phyloP scores from a whole-genome alignment of 2,797 vertebrate species.

The Simalia tracyae region DNA sequence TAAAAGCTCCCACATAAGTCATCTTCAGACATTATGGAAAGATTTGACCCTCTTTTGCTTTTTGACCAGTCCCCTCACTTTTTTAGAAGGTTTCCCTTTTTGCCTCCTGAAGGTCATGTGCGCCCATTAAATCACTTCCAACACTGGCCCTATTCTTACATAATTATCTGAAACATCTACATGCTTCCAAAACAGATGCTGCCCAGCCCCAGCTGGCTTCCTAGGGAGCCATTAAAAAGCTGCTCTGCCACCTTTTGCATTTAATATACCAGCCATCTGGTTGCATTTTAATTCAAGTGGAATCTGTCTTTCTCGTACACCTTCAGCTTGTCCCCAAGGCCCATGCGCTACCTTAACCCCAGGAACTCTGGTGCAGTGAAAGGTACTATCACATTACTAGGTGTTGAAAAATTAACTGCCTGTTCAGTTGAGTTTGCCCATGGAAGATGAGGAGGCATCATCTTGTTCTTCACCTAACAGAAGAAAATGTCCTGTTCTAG shows the following conservation, averaged over 20 bases:
- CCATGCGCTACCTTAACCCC: neutral
- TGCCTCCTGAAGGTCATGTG: neutral
- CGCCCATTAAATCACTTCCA: neutral
- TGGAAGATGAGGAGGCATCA: neutral
- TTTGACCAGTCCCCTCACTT: neutral
- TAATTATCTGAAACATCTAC: neutral
- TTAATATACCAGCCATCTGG: neutral
- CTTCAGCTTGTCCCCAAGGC: neutral
- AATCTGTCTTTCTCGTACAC: neutral
- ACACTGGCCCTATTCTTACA: neutral
- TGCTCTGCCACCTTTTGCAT: neutral
- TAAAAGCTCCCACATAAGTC: neutral
- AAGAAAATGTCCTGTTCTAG: neutral
- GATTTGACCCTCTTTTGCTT: neutral
- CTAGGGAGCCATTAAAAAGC: neutral
- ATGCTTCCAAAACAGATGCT: neutral
- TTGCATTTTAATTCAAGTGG: neutral
- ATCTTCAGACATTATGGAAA: neutral
- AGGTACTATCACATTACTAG: neutral
- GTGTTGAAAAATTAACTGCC: neutral
- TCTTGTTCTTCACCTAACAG: neutral
- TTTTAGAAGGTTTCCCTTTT: neutral
- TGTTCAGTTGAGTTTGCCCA: neutral
- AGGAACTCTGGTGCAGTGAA: neutral
- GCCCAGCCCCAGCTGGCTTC: neutral